Evolutionary conservation across 2,888 invertebrate species (phyloP).

Genomic region (Psylliodes chrysocephalus): DNA sequence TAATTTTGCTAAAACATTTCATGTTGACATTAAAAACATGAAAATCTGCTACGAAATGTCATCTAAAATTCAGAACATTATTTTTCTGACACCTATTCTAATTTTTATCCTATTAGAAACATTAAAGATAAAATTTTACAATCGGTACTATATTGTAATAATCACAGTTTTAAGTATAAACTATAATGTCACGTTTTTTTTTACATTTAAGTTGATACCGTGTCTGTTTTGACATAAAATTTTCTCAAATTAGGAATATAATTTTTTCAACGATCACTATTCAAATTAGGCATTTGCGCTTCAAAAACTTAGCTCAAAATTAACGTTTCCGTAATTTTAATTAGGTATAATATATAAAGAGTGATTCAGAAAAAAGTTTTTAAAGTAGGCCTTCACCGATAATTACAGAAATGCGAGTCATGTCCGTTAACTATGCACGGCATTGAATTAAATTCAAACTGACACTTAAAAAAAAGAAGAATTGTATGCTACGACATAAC

Average conservation of each 20-base stretch:
- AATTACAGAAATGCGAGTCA: too few relatives aligned
- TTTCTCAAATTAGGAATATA: not conserved
- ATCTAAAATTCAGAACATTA: conserved; percentile 15
- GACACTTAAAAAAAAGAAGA: too few relatives aligned
- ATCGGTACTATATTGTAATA: conserved; percentile 53
- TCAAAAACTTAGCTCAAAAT: too few relatives aligned
- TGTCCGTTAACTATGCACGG: too few relatives aligned
- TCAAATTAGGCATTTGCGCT: too few relatives aligned
- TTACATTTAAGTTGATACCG: conserved; percentile 30
- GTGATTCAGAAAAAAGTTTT: too few relatives aligned
- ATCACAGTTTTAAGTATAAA: conserved; percentile 59
- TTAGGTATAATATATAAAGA: too few relatives aligned
- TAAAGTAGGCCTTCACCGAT: too few relatives aligned
- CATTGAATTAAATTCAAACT: too few relatives aligned
- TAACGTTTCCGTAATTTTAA: too few relatives aligned
- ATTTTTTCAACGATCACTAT: too few relatives aligned
- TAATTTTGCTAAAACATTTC: conserved; percentile 29
- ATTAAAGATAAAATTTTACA: conserved; percentile 47
- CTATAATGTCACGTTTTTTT: conserved; percentile 43
- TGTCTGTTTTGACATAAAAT: not conserved
- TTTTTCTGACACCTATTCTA: conserved; percentile 23
- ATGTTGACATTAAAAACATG: conserved; percentile 36
- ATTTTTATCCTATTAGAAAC: conserved; percentile 32
- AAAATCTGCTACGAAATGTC: conserved; percentile 20
- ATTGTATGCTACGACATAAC: too few relatives aligned